phyloP scores from a whole-genome alignment of 2,113 vertebrate species.

The Arizona elegans region DNA sequence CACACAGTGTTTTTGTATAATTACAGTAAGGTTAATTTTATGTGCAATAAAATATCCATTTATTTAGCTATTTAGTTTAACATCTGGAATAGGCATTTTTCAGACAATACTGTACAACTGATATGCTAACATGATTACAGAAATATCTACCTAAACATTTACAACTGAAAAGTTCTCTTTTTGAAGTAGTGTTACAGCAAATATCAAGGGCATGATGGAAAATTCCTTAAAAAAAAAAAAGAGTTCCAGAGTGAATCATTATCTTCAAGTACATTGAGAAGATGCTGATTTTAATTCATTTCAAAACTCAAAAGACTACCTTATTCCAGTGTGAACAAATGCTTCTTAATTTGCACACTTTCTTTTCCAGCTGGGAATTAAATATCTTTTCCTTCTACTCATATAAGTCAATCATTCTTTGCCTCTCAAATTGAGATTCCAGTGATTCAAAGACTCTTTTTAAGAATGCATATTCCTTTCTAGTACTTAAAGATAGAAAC shows the following conservation, averaged over 20 bases:
- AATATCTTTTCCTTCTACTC: constrained; percentile 50
- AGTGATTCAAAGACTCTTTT: constrained; percentile 51
- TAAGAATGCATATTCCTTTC: constrained; percentile 45
- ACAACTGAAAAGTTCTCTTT: neutral
- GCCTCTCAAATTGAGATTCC: constrained; percentile 52
- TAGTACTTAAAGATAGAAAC: constrained; percentile 1
- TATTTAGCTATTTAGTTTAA: neutral
- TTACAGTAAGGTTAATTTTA: neutral
- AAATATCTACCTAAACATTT: neutral
- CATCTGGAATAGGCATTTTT: neutral
- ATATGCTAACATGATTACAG: neutral
- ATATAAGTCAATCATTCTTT: constrained; percentile 62
- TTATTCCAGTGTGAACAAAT: constrained; percentile 64
- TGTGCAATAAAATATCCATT: neutral
- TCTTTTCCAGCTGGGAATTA: constrained; percentile 65
- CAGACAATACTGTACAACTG: neutral
- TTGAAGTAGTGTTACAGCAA: neutral
- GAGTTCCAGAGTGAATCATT: constrained; percentile 35
- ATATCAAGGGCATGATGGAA: constrained; percentile 36
- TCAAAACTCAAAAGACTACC: constrained; percentile 59
- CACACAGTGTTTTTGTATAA: neutral
- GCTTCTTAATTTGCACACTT: constrained; percentile 58
- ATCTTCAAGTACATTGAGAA: constrained; percentile 41
- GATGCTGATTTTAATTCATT: constrained; percentile 58
- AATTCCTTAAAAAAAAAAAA: constrained; percentile 48